Base-by-base conservation (phyloP, 2,888 invertebrate genomes). In the Drosophila mayaguana region DNA sequence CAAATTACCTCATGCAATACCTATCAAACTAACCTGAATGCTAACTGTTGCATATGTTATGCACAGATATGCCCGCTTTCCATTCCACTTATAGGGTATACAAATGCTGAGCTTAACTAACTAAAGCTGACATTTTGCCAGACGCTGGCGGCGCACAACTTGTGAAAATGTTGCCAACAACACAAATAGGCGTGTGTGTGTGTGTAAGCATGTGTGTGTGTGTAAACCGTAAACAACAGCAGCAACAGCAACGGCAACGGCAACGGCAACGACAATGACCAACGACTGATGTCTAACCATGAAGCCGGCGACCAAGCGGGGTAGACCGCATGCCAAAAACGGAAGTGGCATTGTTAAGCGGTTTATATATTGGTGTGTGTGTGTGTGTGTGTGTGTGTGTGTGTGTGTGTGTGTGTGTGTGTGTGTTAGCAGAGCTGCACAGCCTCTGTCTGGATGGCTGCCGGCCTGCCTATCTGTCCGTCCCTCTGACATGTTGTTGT, bases 321-420 rank as follows among this genome's bases (percentile, higher is more conserved):
- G 89, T 70, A 82, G 84, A 87, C 89, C 85, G 83, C 85, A 86
- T 86, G 85, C 86, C 89, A 88, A 85, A 86, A 88, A 82, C 86
- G 86, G 86, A 86, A 86, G 89, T 86, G 89, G 89, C 89, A 88
- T 89, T 86, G 86, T 86, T 86, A 89, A 89, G 89, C 86, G 86
- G 88, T 88, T 89, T 86, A 88, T 77, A 57, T 68, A 53, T 77
- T 48, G n/a, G n/a, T 62, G 32, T 69, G 46, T 70, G 55, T 60
- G 51, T 68, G 45, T 72, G 48, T 70, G 59, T 43, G 43, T 60
- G 32, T 65, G 56, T 69, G 34, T 73, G 38, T 63, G 36, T 36
- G 12, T 36, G 12, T 36, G 12, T 36, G 5, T 16, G 2, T 38
- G 36, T 36, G 14, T 1, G 7, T 32, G 32, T 32, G 9, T 32